Percentiles rank a stretch among this genome's conserved stretches.
Evolutionary conservation across 2,797 vertebrate species (phyloP).

Genomic region (Alexandromys oeconomus): DNA sequence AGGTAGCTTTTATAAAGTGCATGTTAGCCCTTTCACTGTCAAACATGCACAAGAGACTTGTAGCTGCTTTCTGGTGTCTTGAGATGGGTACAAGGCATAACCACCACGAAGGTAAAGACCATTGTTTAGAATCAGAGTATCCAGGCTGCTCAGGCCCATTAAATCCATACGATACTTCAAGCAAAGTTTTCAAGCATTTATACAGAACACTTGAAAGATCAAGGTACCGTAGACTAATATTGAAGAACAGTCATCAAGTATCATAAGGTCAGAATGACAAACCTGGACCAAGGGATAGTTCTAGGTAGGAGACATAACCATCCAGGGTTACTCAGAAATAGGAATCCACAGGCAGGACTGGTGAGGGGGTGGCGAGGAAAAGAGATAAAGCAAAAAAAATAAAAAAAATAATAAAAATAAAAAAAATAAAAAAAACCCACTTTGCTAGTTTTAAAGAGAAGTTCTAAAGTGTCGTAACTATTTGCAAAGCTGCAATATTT

Average conservation of each 20-base stretch:
- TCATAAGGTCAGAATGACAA: neutral
- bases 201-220: neutral
- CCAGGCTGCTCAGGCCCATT: neutral
- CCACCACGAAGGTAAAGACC: neutral
- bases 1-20: neutral
- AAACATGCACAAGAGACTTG: too few species aligned
- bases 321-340: neutral
- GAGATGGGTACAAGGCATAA: neutral
- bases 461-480: slow-evolving; percentile 51
- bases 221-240: neutral
- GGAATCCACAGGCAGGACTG: neutral
- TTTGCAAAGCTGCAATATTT: slow-evolving; percentile 65
- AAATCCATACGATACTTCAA: neutral
- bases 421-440: neutral
- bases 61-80: neutral
- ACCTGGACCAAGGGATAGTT: neutral
- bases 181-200: neutral
- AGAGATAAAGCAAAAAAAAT: neutral
- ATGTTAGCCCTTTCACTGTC: neutral
- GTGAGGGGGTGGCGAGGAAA: neutral
- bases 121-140: neutral
- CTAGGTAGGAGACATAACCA: neutral
- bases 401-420: too few species aligned
- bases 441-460: slow-evolving; percentile 41
- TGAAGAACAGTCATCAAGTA: slow-evolving; percentile 18